Percentiles rank a stretch among this genome's conserved stretches.
Evolutionary conservation across 2,797 vertebrate genomes (phyloP).

Genomic region (Hydrophis major): DNA sequence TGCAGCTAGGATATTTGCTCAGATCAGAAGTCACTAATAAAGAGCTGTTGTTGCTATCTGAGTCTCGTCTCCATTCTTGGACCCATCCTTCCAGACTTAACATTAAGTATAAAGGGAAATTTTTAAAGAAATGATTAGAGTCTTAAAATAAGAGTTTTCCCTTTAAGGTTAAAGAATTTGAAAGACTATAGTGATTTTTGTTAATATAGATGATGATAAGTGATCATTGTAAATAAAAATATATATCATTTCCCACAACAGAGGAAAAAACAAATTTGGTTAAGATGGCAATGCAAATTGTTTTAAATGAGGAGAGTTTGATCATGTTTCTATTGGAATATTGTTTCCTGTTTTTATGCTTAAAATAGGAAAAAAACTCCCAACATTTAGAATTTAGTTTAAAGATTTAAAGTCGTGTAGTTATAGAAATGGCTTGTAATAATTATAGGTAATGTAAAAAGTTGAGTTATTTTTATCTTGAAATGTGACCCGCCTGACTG

Average conservation of each 20-base stretch:
- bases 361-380: background rate
- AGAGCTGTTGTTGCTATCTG: too few species aligned
- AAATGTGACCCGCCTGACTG: too few species aligned
- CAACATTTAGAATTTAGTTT: background rate
- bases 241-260: background rate
- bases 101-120: background rate
- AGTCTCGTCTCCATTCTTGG: too few species aligned
- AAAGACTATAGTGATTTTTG: background rate
- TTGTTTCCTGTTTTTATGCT: background rate
- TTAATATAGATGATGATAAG: background rate
- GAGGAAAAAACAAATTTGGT: background rate
- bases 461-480: background rate
- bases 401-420: background rate
- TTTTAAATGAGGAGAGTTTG: background rate
- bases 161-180: background rate
- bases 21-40: too few species aligned
- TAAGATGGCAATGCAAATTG: background rate
- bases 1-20: too few species aligned
- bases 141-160: background rate
- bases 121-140: background rate
- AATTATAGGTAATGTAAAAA: background rate
- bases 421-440: background rate
- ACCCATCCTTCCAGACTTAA: too few species aligned
- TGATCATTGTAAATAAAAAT: background rate
- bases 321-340: background rate